Conservation (phyloP, 2,888 invertebrate species). For the Adela reaumurella region DNA sequence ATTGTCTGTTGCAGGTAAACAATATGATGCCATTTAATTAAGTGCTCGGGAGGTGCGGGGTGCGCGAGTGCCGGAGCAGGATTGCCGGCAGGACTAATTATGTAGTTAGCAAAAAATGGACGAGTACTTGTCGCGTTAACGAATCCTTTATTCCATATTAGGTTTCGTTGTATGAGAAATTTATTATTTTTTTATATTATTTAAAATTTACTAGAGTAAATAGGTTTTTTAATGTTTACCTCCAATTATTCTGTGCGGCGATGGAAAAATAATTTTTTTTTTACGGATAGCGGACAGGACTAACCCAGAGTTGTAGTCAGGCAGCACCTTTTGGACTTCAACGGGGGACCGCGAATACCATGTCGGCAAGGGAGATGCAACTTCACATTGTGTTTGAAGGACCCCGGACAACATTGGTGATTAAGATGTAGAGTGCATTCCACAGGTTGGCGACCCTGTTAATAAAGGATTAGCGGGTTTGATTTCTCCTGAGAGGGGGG, state of each 20-base stretch:
- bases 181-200: conserved; percentile 26
- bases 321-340: no score
- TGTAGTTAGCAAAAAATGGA: conserved; percentile 26
- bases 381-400: no score
- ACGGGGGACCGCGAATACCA: no score
- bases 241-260: conserved; percentile 36
- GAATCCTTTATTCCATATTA: conserved; percentile 48
- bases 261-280: no score
- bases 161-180: conserved; percentile 45
- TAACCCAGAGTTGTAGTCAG: no score
- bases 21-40: conserved; percentile 53
- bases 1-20: conserved; percentile 35
- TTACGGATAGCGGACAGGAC: no score
- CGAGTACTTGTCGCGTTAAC: conserved; percentile 21
- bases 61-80: background rate
- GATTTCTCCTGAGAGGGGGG: no score
- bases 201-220: conserved; percentile 4
- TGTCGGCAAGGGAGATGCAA: no score
- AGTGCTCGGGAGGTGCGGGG: conserved; percentile 16
- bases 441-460: no score
- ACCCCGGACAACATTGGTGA: no score
- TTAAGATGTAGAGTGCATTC: no score
- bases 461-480: no score
- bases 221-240: conserved; percentile 27
- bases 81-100: conserved; percentile 15